phyloP scores from a whole-genome alignment of 2,113 vertebrate species.

The Porphyrio hochstetteri region DNA sequence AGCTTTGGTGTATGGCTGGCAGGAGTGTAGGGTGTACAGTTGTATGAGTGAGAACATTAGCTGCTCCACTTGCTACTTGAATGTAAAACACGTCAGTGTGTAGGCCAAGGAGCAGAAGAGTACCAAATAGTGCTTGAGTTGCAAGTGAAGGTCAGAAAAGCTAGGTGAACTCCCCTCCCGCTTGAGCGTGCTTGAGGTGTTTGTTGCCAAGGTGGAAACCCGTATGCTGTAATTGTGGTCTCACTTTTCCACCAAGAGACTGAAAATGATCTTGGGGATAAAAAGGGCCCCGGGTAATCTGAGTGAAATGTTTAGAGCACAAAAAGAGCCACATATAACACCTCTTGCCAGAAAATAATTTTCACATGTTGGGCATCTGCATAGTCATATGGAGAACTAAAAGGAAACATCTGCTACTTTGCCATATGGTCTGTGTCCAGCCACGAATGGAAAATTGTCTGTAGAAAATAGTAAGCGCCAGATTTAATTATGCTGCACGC shows the following conservation, averaged over 20 bases:
- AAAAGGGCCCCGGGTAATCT: background rate
- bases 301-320: background rate
- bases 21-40: background rate
- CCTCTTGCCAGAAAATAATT: conserved; percentile 47
- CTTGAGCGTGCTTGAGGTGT: background rate
- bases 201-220: background rate
- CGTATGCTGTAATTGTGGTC: background rate
- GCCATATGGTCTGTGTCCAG: background rate
- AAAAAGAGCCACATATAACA: background rate
- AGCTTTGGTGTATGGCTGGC: background rate
- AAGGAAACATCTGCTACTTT: conserved; percentile 59
- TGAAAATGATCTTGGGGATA: background rate
- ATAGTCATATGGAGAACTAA: conserved; percentile 45
- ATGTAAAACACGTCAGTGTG: background rate
- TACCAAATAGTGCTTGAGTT: background rate
- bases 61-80: background rate
- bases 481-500: conserved; percentile 6
- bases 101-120: background rate
- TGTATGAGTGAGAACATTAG: background rate
- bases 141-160: background rate
- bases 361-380: conserved; percentile 19
- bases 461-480: conserved; percentile 37
- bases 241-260: background rate
- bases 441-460: conserved; percentile 48
- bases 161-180: background rate